Conservation (phyloP, 2,113 vertebrate species). For the Protobothrops flavoviridis region DNA sequence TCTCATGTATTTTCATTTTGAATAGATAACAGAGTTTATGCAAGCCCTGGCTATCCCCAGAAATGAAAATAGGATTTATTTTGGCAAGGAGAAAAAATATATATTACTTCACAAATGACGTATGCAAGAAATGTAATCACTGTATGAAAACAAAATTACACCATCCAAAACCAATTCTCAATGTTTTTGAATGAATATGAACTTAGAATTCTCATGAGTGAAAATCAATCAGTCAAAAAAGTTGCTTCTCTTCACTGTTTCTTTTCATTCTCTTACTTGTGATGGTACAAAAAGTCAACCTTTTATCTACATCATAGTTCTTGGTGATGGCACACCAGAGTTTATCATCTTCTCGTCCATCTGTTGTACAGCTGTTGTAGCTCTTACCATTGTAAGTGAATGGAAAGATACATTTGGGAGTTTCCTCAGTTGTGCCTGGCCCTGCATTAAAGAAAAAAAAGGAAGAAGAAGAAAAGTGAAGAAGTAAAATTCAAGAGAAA, state of each 20-base stretch:
- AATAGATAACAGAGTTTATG: not conserved
- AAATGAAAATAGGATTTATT: not conserved
- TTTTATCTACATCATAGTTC: constrained; percentile 29
- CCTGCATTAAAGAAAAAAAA: not conserved
- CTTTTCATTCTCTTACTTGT: constrained; percentile 8
- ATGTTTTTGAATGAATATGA: not conserved
- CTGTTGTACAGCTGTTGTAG: constrained; percentile 12
- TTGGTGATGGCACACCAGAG: constrained; percentile 31
- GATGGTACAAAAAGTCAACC: constrained; percentile 1
- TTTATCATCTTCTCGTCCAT: constrained; percentile 3
- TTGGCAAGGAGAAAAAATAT: not conserved
- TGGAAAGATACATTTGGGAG: constrained; percentile 14
- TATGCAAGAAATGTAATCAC: not conserved
- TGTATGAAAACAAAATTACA: not conserved
- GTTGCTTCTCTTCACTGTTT: not conserved
- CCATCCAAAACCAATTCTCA: not conserved
- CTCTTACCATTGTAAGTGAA: constrained; percentile 8
- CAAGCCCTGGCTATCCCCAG: not conserved
- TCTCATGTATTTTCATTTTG: not conserved
- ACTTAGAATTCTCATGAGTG: not conserved
- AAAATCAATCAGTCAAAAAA: not conserved
- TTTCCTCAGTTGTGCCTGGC: not conserved
- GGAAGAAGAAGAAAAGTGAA: not conserved
- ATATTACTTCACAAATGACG: not conserved
- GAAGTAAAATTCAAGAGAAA: not conserved